Evolutionary conservation across 2,113 vertebrate species (phyloP), one percentile per base, ranked within the genome.

Genomic region (Cyrtonyx montezumae): DNA sequence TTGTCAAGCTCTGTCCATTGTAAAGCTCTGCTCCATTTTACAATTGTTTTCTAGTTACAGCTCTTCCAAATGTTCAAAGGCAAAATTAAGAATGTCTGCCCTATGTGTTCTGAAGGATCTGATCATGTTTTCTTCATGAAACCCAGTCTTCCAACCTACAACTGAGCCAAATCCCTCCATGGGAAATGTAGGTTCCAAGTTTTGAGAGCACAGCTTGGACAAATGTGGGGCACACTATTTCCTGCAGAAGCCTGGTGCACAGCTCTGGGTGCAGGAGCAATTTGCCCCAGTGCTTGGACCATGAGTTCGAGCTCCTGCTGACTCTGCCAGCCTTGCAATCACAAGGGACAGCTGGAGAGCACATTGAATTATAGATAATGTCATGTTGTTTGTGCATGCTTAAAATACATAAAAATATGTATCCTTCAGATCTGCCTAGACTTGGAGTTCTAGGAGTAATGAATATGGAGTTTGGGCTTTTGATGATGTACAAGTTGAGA

Each of bases 271-370:
- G 4, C 3, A 4, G 19, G 17, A 30, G 6, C 66, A 56, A 40
- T 0, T 0, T 19, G 11, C 4, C 4, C 2, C 11, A 9, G 40
- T 26, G 17, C 28, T 81, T 81, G 65, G 30, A 8, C n/a, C 4
- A 0, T 43, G 46, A 28, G 12, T 53, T 25, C 21, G 9, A 12
- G 17, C 12, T 61, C 26, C 21, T 71, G 71, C 9, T 16, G 66
- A 36, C 17, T 88, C 59, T 71, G 30, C n/a, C 62, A 25, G 8
- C 15, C 30, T 53, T 20, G 34, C 30, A 8, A 26, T 70, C 3
- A 0, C 2, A 1, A 37, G 43, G 37, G 18, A 84, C 67, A 68
- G 18, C 46, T 73, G 74, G 11, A 59, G 18, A 36, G 34, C n/a
- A 30, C n/a, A 6, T 75, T 74, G 62, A 17, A 0, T 78, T 70